Conservation (phyloP, 2,888 invertebrate genomes). For the Noctuana brunneofusca region DNA sequence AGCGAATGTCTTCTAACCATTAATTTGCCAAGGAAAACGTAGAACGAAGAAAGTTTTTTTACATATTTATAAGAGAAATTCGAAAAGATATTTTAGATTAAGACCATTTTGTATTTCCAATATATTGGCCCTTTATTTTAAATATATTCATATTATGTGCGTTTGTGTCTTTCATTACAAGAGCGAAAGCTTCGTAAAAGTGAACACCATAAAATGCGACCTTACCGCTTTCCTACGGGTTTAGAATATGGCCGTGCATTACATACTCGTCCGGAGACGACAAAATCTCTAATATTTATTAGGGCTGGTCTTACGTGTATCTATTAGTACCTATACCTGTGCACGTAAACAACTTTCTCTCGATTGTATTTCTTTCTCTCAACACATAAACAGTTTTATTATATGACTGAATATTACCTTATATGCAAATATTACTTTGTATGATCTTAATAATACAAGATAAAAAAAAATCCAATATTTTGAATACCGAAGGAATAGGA, state of each 20-base stretch:
- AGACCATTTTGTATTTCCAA: neutral
- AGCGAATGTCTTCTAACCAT: slow-evolving; percentile 35
- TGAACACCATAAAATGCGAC: slow-evolving; percentile 68
- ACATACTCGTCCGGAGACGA: slow-evolving; percentile 58
- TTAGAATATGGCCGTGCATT: slow-evolving; percentile 52
- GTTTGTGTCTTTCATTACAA: neutral
- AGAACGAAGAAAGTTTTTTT: slow-evolving; percentile 19
- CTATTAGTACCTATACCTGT: slow-evolving; percentile 15
- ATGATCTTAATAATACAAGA: neutral
- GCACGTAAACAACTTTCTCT: slow-evolving; percentile 37
- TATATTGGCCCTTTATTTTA: slow-evolving; percentile 9
- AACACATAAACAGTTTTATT: neutral
- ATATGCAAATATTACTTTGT: neutral
- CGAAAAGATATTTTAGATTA: neutral
- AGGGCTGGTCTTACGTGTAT: slow-evolving; percentile 13
- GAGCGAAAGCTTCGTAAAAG: slow-evolving; percentile 65
- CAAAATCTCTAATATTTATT: slow-evolving; percentile 43
- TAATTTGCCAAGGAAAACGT: slow-evolving; percentile 16
- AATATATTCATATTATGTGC: neutral
- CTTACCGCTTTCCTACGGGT: slow-evolving; percentile 63
- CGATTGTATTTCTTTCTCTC: neutral
- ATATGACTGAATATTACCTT: neutral
- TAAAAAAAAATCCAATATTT: too few relatives aligned
- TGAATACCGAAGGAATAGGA: too few relatives aligned
- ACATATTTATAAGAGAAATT: slow-evolving; percentile 23